These are phyloP conservation scores for Neoscelio sp. DNA, from an alignment of 2,888 invertebrate genomes.

Conservation along the genomic window DNA sequence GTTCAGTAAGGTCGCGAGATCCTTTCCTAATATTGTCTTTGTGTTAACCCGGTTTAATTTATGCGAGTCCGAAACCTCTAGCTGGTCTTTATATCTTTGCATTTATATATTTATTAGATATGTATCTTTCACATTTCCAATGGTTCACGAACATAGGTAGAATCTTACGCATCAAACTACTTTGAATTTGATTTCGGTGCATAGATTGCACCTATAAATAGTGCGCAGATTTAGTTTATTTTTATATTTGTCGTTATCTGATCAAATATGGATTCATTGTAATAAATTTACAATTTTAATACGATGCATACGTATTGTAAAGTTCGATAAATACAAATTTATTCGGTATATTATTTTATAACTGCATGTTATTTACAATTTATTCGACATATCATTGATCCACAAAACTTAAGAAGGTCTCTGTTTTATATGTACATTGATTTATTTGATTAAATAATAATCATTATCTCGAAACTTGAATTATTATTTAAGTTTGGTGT, in stretches of 20 bases:
- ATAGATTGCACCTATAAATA: conserved; percentile 39
- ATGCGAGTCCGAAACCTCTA: conserved; percentile 60
- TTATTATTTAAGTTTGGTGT: too few relatives aligned
- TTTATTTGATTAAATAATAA: too few relatives aligned
- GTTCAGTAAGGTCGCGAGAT: conserved; percentile 67
- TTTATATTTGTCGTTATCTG: conserved; percentile 40
- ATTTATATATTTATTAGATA: conserved; percentile 78
- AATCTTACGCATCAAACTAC: conserved; percentile 8
- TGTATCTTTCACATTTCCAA: conserved; percentile 72
- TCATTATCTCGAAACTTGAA: too few relatives aligned
- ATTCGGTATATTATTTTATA: conserved; percentile 33
- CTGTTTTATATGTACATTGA: too few relatives aligned
- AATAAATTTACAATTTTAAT: conserved; percentile 60
- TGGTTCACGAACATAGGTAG: conserved; percentile 23
- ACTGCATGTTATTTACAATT: neutral
- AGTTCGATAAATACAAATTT: conserved; percentile 44
- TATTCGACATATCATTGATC: neutral
- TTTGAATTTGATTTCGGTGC: conserved; percentile 34
- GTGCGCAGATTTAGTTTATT: conserved; percentile 35
- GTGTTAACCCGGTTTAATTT: conserved; percentile 68
- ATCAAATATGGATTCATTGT: conserved; percentile 55
- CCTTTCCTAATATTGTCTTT: conserved; percentile 70
- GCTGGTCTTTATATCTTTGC: conserved; percentile 38
- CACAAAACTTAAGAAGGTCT: too few relatives aligned
- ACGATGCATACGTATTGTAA: conserved; percentile 46